Evolutionary conservation across 2,888 invertebrate genomes (phyloP).

Genomic region (Lepas anatifera): DNA sequence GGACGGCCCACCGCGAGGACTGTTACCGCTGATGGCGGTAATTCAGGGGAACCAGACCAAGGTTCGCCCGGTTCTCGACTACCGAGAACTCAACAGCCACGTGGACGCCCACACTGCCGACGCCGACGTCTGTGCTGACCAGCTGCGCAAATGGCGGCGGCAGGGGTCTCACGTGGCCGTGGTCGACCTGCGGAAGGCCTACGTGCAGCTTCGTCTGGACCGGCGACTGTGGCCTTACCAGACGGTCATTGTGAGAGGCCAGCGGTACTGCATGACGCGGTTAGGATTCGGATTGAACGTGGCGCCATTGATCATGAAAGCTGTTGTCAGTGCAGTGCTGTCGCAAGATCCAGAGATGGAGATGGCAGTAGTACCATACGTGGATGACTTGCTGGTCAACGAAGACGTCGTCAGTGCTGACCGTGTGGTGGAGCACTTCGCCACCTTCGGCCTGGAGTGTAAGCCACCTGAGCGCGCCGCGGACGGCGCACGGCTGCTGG

Average conservation of each 20-base stretch:
- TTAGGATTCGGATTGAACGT: slow-evolving; percentile 15
- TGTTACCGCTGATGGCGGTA: background rate
- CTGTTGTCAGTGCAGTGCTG: background rate
- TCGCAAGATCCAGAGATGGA: background rate
- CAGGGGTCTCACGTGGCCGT: background rate
- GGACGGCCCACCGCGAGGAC: background rate
- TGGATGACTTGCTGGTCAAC: slow-evolving; percentile 17
- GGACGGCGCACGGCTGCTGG: slow-evolving; percentile 10
- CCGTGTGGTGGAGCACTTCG: background rate
- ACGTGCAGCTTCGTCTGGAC: no score
- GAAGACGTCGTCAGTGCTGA: slow-evolving; percentile 13
- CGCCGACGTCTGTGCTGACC: slow-evolving; percentile 10
- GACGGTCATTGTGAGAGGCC: background rate
- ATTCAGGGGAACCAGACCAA: background rate
- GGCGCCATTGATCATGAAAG: slow-evolving; percentile 12
- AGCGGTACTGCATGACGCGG: slow-evolving; percentile 16
- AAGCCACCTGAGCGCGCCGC: background rate
- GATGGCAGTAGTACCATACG: slow-evolving; percentile 12
- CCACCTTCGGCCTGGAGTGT: background rate
- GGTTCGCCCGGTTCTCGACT: slow-evolving; percentile 17
- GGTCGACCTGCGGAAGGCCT: slow-evolving; percentile 8
- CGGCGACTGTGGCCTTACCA: slow-evolving; percentile 17
- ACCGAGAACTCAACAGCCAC: slow-evolving; percentile 6
- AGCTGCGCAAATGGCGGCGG: slow-evolving; percentile 11
- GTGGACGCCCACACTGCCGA: slow-evolving; percentile 10